Evolutionary conservation across 2,113 vertebrate species (phyloP).

Genomic region (Phaethornis superciliosus): DNA sequence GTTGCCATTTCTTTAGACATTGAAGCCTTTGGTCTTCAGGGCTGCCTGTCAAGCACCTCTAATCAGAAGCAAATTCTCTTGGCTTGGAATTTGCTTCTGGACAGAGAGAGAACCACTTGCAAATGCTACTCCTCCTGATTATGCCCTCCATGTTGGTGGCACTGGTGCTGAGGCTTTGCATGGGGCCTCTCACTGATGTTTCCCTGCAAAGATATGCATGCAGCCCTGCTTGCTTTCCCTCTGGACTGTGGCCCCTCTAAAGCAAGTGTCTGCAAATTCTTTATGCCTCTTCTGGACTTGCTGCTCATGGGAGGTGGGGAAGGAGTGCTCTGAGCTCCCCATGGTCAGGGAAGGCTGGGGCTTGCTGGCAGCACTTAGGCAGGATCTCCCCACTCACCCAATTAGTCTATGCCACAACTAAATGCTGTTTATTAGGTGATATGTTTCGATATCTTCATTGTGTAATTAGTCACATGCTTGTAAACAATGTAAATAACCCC

Average conservation of each 20-base stretch:
- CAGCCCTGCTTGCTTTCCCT: background rate
- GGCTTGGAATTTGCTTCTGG: conserved; percentile 34
- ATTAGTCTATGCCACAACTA: background rate
- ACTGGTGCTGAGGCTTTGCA: background rate
- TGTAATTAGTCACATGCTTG: conserved; percentile 59
- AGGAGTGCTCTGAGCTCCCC: background rate
- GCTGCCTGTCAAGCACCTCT: conserved; percentile 8
- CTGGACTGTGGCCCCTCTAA: background rate
- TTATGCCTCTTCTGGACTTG: background rate
- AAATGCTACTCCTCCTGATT: background rate
- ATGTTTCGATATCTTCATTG: conserved; percentile 47
- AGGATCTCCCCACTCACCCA: background rate
- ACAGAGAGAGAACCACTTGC: conserved; percentile 37
- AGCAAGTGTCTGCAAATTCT: background rate
- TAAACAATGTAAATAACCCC: conserved; percentile 52
- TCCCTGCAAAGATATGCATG: fast-evolving
- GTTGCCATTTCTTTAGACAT: background rate
- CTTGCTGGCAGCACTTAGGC: conserved; percentile 28
- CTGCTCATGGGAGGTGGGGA: background rate
- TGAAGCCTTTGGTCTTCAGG: background rate
- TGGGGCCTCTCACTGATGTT: background rate
- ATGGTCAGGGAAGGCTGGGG: background rate
- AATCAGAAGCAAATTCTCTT: background rate
- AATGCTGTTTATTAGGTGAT: conserved; percentile 49
- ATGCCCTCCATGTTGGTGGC: fast-evolving